Evolutionary conservation across 2,888 invertebrate species (phyloP), one percentile per base, ranked within the genome.

Genomic region (Troglohyphantes excavatus): DNA sequence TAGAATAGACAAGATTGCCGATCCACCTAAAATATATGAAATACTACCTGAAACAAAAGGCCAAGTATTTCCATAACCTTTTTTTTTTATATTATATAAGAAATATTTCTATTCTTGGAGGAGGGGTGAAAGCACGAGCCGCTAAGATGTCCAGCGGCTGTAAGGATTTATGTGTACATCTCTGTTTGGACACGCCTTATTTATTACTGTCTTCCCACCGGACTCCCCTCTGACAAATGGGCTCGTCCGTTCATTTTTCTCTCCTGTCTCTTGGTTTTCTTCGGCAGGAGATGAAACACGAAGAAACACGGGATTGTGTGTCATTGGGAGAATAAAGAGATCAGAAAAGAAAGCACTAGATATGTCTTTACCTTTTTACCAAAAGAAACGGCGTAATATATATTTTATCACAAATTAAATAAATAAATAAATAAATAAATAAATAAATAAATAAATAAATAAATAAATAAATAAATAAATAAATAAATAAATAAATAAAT

Each of bases 161-260:
- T 26, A 39, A 78, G 75, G 61, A 86, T 78, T 39, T 68, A 86
- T 86, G 86, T 78, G 67, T 85, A 70, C 76, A 70, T 86, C 76
- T 86, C 61, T 73, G 59, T 70, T 81, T 70, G 70, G 65, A 70
- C 76, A 67, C 76, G 68, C 33, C 78, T 86, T 86, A 86, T 86
- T 86, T 86, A 78, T 86, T 86, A 70, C 68, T 26, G 29, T 13
- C 43, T 21, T 70, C 86, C 86, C 86, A n/a, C n/a, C 17, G 70
- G 76, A 43, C 61, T 9, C 2, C 26, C 17, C 59, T 53, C 53
- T 86, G 86, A 86, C 53, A 61, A 86, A 86, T 86, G 68, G 61
- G 3, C 21, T n/a, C 59, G 17, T 76, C 33, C 61, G 19, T 59
- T 29, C 59, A 76, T 61, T 76, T 76, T 33, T 76, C 61, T 76